Conservation (phyloP, 2,797 vertebrate species). For the Macrochelys suwanniensis region DNA sequence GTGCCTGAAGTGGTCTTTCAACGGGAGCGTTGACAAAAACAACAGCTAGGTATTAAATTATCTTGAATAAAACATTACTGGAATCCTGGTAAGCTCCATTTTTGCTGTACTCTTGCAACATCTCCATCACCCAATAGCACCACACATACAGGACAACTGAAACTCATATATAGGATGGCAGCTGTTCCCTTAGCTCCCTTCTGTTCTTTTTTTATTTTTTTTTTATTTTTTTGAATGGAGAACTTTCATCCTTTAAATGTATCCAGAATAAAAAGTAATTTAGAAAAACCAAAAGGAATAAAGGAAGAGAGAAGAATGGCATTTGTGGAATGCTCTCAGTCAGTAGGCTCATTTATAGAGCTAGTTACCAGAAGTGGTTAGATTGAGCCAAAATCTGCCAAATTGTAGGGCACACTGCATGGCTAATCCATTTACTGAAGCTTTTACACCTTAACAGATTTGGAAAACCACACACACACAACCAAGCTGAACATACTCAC, state of each 20-base stretch:
- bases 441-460: background rate
- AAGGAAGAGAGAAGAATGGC: background rate
- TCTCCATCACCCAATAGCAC: background rate
- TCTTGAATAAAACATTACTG: background rate
- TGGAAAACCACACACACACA: background rate
- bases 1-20: background rate
- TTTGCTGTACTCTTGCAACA: background rate
- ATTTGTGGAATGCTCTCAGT: slow-evolving; percentile 13
- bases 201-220: background rate
- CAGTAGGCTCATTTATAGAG: background rate
- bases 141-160: background rate
- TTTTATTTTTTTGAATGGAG: background rate
- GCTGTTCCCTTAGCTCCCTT: background rate
- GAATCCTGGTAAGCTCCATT: rapidly evolving
- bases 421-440: background rate
- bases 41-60: background rate
- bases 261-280: background rate
- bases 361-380: slow-evolving; percentile 47
- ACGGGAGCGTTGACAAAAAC: background rate
- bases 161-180: background rate
- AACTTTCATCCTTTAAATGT: background rate
- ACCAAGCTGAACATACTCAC: background rate
- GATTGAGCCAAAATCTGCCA: slow-evolving; percentile 30
- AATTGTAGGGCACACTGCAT: background rate
- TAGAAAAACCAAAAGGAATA: slow-evolving; percentile 24